Base-by-base conservation (phyloP, 2,797 vertebrate species). In the Girardinus metallicus region DNA sequence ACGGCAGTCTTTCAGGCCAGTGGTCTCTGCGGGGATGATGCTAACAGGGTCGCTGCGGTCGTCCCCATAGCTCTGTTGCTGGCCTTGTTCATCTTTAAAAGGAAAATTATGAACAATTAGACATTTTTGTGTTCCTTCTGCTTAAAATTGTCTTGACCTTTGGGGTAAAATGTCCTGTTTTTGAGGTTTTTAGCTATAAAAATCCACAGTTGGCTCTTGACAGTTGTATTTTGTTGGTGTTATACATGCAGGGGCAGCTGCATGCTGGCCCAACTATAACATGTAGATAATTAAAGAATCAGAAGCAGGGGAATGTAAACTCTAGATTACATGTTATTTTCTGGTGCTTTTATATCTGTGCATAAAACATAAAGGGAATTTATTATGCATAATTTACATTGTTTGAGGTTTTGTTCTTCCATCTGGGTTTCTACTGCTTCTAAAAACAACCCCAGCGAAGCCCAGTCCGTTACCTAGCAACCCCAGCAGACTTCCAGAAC, bases 1-100 rank as follows among this genome's bases (percentile, higher is more conserved):
- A 81, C 75, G 29, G 77, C 88, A 76, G 55, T 82, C 84, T 91
- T 90, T 86, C 86, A 60, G 83, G 86, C 80, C 87, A 90, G 73
- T 90, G 85, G 73, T 36, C 86, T 31, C 55, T 15, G 11, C 60
- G 41, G 60, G 64, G 62, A 44, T 43, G 47, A 80, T 76, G n/a
- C 44, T 36, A 57, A 76, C 60, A 8, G 53, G 1, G 47, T 68
- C 39, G 41, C 55, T 82, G 76, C 83, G 78, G 31, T 47, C 46
- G 77, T 81, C 66, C 85, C 81, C 84, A 83, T 79, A 57, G 82
- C 79, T 74, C 62, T 53, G 78, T 47, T 79, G 80, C 77, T 66
- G 70, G 53, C 62, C 75, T 79, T 80, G 3, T 83, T 86, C 51
- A 44, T 16, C 26, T 44, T 71, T 44, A 29, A 13, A 44, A 29